Percentiles rank a stretch among this genome's conserved stretches.
These are phyloP conservation scores for Mugil cephalus DNA, from an alignment of 2,113 vertebrate species.

Conservation along the genomic window DNA sequence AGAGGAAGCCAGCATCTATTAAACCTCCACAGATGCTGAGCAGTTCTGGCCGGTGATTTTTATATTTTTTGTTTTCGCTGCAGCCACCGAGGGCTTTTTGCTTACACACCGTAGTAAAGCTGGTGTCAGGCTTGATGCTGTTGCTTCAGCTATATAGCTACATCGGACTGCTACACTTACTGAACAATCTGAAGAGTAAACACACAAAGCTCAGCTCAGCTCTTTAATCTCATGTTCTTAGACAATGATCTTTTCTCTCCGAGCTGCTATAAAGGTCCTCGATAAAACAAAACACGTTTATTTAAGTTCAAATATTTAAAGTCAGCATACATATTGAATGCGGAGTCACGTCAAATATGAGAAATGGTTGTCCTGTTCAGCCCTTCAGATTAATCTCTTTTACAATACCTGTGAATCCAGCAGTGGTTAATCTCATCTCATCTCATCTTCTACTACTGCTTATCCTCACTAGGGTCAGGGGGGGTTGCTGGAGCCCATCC, in stretches of 20 bases:
- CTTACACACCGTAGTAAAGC: background rate
- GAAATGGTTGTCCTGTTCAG: background rate
- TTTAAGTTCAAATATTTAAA: no score
- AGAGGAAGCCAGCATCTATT: constrained; percentile 8
- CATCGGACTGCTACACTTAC: background rate
- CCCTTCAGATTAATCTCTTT: background rate
- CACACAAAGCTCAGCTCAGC: background rate
- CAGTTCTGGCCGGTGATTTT: constrained; percentile 5
- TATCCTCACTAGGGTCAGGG: no score
- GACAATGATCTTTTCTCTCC: background rate
- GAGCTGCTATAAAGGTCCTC: background rate
- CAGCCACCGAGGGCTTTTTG: background rate
- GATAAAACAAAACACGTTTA: background rate
- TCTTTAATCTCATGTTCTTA: background rate
- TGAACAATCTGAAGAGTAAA: constrained; percentile 24
- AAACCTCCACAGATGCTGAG: constrained; percentile 26
- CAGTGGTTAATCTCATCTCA: constrained; percentile 11
- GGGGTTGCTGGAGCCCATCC: no score
- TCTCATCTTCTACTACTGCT: no score
- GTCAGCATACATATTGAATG: no score
- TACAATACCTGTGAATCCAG: background rate
- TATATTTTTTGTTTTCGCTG: background rate
- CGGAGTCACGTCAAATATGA: no score
- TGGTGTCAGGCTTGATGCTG: background rate
- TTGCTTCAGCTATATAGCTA: constrained; percentile 1